Evolutionary conservation across 2,797 vertebrate genomes (phyloP).

Genomic region (Catamblyrhynchus diadema): DNA sequence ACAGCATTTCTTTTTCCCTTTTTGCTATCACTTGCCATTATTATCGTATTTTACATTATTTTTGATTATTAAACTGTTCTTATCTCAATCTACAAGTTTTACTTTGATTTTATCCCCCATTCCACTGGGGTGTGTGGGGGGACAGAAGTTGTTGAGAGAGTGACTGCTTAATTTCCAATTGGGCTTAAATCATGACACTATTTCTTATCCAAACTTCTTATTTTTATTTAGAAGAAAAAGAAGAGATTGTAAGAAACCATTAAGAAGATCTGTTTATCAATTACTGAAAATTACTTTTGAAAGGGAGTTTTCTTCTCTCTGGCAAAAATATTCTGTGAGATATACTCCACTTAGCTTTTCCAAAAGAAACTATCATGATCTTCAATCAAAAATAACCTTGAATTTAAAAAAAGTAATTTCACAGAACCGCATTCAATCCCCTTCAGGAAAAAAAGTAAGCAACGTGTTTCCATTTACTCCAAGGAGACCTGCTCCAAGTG

Average conservation of each 20-base stretch:
- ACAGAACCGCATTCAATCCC: not conserved
- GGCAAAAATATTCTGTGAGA: not conserved
- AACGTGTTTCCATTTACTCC: not conserved
- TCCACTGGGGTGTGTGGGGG: rapidly evolving
- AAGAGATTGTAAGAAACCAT: not conserved
- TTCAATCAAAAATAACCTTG: not conserved
- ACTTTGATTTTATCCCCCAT: not conserved
- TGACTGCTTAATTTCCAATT: not conserved
- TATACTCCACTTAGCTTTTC: not conserved
- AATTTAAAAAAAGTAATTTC: not conserved
- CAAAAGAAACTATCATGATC: not conserved
- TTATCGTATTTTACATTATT: not conserved
- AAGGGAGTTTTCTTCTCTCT: not conserved
- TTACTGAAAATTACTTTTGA: not conserved
- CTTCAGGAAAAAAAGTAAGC: not conserved
- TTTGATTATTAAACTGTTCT: not conserved
- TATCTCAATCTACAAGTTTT: not conserved
- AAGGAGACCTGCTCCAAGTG: not conserved
- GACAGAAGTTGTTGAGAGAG: not conserved
- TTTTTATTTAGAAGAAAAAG: not conserved
- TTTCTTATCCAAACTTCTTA: not conserved
- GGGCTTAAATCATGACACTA: not conserved
- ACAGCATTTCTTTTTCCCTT: not conserved
- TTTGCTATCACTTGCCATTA: not conserved
- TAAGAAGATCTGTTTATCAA: not conserved